Evolutionary conservation across 2,797 vertebrate genomes (phyloP).

Genomic region (Enteromius treurensis): DNA sequence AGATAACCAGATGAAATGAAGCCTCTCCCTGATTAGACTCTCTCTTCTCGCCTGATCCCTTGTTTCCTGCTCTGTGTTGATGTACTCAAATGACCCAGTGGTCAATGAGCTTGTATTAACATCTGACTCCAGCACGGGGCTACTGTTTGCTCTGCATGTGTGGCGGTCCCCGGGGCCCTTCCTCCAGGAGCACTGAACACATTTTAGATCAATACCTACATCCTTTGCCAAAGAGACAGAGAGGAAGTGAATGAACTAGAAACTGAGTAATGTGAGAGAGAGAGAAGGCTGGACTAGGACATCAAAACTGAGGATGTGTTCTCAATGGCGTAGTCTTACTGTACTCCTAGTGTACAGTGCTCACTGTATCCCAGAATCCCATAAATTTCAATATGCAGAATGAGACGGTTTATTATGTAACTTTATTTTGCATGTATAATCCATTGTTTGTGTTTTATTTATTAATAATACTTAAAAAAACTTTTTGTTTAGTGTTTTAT

Average conservation of each 20-base stretch:
- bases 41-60: constrained; percentile 26
- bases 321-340: not conserved
- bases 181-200: constrained; percentile 67
- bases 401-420: not conserved
- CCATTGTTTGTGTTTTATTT: not conserved
- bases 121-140: constrained; percentile 73
- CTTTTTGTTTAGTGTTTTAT: not conserved
- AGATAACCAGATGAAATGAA: constrained; percentile 20
- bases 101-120: constrained; percentile 82
- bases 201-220: constrained; percentile 76
- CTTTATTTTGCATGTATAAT: not conserved
- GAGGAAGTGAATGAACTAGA: constrained; percentile 17
- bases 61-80: constrained; percentile 69
- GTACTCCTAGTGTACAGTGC: not conserved
- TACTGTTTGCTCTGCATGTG: constrained; percentile 71
- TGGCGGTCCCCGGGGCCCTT: constrained; percentile 70
- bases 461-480: not conserved
- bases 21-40: constrained; percentile 20
- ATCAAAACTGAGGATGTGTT: not conserved
- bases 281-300: not conserved
- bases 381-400: not conserved
- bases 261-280: constrained; percentile 19
- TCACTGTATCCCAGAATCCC: not conserved
- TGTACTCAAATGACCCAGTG: constrained; percentile 75
- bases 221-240: constrained; percentile 59